phyloP scores from a whole-genome alignment of 1,140 invertebrate species.

The Heliothis subflexa region DNA sequence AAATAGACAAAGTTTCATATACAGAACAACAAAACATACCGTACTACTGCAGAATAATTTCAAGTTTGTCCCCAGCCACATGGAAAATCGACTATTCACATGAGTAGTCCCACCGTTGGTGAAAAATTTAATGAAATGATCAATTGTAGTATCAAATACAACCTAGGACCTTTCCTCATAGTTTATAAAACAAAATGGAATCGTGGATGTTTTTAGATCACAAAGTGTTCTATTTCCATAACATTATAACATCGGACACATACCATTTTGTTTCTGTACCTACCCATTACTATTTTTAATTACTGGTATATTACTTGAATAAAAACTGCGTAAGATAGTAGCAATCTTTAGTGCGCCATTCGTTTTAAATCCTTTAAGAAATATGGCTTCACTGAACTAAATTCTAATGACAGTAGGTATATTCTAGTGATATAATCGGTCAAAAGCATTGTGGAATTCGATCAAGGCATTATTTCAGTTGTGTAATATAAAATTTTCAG shows the following conservation, averaged over 20 bases:
- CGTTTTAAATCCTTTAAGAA: background rate
- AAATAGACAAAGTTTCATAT: too few relatives aligned
- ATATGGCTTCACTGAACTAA: background rate
- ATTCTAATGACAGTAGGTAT: background rate
- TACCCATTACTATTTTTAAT: too few relatives aligned
- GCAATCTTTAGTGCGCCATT: background rate
- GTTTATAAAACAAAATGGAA: too few relatives aligned
- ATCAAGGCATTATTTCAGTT: background rate
- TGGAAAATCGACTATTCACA: constrained; percentile 26
- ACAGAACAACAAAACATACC: too few relatives aligned
- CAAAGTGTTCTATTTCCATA: too few relatives aligned
- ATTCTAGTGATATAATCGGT: background rate
- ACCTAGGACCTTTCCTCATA: too few relatives aligned
- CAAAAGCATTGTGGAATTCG: background rate
- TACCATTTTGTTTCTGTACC: too few relatives aligned
- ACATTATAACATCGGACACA: too few relatives aligned
- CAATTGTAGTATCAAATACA: background rate
- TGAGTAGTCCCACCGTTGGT: background rate
- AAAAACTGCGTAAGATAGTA: background rate
- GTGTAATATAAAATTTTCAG: background rate
- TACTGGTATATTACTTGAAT: background rate
- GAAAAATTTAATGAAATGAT: background rate
- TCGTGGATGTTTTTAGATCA: background rate
- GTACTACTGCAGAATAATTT: too few relatives aligned
- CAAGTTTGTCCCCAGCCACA: background rate